A percentile compares a stretch with the other conserved stretches of the same genome.
phyloP scores from a whole-genome alignment of 1,140 invertebrate genomes.

The Bombus confusus region DNA sequence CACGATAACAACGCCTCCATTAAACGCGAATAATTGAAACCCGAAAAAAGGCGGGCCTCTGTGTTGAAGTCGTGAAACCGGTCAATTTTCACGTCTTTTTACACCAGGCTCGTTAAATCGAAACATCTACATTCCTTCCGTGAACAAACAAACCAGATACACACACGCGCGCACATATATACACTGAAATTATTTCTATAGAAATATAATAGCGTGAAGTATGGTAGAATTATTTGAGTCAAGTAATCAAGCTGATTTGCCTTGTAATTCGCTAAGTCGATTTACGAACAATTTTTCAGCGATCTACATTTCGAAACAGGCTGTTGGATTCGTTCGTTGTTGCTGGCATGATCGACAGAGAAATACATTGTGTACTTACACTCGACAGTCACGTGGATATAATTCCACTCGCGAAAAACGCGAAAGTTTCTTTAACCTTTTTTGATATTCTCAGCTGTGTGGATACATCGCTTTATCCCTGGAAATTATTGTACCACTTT shows the following conservation, averaged over 20 bases:
- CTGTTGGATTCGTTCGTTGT: background rate
- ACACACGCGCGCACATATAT: no score
- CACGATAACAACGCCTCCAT: constrained; percentile 39
- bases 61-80: background rate
- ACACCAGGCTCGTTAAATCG: background rate
- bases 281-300: background rate
- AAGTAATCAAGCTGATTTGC: background rate
- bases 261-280: background rate
- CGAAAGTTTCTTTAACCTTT: background rate
- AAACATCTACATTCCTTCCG: background rate
- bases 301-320: background rate
- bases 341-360: no score
- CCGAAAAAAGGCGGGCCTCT: background rate
- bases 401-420: background rate
- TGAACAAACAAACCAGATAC: no score
- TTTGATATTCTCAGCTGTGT: background rate
- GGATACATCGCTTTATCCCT: background rate
- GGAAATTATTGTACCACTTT: no score
- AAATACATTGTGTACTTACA: background rate
- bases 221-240: no score
- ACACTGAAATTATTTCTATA: no score
- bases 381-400: background rate
- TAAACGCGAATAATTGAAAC: constrained; percentile 44
- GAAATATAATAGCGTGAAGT: no score
- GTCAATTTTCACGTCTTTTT: constrained; percentile 17